Conservation (phyloP, 2,113 vertebrate genomes). For the Rynchops niger region DNA sequence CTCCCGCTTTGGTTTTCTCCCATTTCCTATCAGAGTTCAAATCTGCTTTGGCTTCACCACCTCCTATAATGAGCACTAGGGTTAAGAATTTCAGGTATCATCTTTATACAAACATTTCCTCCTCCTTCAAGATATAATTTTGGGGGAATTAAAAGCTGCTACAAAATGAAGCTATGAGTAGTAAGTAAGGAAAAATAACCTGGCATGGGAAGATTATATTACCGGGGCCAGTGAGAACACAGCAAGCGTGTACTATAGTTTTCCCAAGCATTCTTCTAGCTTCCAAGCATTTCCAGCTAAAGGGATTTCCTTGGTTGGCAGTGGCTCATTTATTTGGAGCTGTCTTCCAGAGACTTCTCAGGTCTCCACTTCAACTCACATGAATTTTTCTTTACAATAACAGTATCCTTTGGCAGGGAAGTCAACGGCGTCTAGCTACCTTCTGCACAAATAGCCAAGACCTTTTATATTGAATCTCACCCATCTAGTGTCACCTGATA, state of each 20-base stretch:
- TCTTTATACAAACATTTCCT: neutral
- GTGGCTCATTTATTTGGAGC: neutral
- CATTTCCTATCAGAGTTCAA: neutral
- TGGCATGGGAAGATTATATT: neutral
- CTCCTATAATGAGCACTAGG: neutral
- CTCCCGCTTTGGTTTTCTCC: neutral
- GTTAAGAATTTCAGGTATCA: neutral
- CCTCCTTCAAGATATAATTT: neutral
- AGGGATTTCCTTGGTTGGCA: neutral
- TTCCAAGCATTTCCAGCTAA: neutral
- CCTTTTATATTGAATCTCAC: neutral
- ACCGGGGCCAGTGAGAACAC: neutral
- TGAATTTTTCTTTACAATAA: neutral
- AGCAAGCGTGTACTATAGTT: neutral
- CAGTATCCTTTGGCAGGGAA: neutral
- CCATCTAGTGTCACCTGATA: neutral
- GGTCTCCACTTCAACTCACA: neutral
- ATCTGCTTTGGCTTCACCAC: neutral
- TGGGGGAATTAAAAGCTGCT: neutral
- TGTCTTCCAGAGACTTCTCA: neutral
- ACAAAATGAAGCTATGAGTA: neutral
- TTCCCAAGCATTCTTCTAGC: neutral
- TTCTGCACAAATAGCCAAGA: neutral
- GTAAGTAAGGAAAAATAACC: neutral
- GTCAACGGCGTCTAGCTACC: neutral